These are phyloP conservation scores for Caenorhabditis parvicauda DNA, from an alignment of 2,888 invertebrate genomes.

Conservation along the genomic window DNA sequence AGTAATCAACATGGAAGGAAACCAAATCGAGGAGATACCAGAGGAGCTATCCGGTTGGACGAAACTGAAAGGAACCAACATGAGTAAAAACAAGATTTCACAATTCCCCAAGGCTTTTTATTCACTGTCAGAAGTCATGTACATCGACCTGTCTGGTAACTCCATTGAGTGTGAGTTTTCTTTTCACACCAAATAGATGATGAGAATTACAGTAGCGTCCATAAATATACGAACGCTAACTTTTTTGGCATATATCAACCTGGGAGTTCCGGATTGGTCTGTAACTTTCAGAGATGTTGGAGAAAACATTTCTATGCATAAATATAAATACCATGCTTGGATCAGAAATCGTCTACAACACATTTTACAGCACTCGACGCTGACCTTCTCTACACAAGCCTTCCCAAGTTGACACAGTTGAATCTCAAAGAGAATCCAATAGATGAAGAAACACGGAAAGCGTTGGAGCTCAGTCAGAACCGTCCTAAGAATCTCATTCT, in stretches of 20 bases:
- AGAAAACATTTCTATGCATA: too few species aligned
- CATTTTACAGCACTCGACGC: constrained; percentile 11
- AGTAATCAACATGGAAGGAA: constrained; percentile 53
- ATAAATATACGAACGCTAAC: background rate
- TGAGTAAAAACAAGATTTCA: constrained; percentile 41
- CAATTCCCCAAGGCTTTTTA: constrained; percentile 40
- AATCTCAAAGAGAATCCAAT: constrained; percentile 35
- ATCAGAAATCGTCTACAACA: background rate
- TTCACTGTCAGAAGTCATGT: constrained; percentile 25
- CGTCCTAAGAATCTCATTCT: too few species aligned
- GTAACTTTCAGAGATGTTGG: too few species aligned
- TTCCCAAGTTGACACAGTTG: constrained; percentile 27
- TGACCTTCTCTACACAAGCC: constrained; percentile 8
- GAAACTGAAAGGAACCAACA: constrained; percentile 42
- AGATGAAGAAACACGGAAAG: constrained; percentile 10
- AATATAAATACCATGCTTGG: background rate
- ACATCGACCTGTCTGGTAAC: constrained; percentile 47
- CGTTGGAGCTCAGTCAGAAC: constrained; percentile 8
- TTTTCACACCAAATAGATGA: background rate
- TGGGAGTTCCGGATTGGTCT: too few species aligned
- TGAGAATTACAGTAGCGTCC: too few species aligned
- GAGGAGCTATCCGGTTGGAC: constrained; percentile 45
- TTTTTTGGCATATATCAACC: too few species aligned
- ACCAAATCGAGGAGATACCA: constrained; percentile 45
- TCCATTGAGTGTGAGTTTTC: constrained; percentile 30